Percentiles rank a stretch among this genome's conserved stretches.
Evolutionary conservation across 2,113 vertebrate genomes (phyloP).

Genomic region (Origma solitaria): DNA sequence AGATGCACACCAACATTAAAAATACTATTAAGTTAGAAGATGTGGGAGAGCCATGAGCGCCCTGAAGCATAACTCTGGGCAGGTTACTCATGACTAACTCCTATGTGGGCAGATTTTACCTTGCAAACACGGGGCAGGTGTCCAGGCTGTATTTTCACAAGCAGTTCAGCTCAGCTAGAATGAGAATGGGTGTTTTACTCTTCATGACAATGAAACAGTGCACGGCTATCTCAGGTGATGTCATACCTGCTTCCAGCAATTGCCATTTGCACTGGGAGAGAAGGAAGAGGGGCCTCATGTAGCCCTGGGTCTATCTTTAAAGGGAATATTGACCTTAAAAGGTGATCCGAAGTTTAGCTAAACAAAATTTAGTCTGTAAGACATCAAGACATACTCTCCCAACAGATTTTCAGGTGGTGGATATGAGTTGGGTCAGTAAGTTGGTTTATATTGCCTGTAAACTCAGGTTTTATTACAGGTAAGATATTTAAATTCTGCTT

Average conservation of each 20-base stretch:
- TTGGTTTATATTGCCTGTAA: background rate
- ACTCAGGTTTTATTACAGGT: background rate
- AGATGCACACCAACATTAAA: background rate
- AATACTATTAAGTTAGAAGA: constrained; percentile 11
- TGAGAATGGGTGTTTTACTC: constrained; percentile 4
- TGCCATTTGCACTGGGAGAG: background rate
- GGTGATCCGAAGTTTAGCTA: background rate
- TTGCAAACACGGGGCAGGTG: constrained; percentile 65
- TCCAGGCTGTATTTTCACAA: constrained; percentile 58
- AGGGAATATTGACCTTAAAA: background rate
- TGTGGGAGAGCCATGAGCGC: constrained; percentile 11
- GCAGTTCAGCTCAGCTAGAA: background rate
- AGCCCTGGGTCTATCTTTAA: background rate
- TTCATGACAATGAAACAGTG: background rate
- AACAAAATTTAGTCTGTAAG: background rate
- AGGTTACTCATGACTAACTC: constrained; percentile 74
- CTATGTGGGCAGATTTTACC: constrained; percentile 73
- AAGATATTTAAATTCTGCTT: background rate
- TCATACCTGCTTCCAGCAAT: background rate
- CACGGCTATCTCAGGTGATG: constrained; percentile 6
- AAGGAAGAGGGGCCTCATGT: background rate
- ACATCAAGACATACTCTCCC: background rate
- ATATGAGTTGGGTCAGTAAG: accelerated
- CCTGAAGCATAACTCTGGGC: background rate
- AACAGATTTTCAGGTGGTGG: background rate